Conservation (phyloP, 2,113 vertebrate genomes). For the Protobothrops flavoviridis region DNA sequence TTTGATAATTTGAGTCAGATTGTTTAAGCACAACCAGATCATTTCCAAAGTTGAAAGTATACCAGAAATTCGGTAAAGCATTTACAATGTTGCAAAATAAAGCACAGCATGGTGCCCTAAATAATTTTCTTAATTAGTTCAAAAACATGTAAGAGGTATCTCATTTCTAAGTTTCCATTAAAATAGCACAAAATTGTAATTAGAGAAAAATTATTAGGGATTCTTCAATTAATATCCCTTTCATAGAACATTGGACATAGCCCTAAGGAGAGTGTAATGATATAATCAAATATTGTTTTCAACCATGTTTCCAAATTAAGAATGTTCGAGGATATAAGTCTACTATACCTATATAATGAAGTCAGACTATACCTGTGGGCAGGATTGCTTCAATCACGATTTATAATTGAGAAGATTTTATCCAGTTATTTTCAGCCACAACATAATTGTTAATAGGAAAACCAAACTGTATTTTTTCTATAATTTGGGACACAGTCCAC, state of each 20-base stretch:
- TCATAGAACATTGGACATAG: slow-evolving; percentile 35
- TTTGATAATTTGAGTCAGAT: slow-evolving; percentile 61
- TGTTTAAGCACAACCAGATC: slow-evolving; percentile 43
- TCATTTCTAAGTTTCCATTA: slow-evolving; percentile 47
- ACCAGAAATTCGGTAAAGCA: slow-evolving; percentile 52
- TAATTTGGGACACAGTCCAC: background rate
- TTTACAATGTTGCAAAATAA: slow-evolving; percentile 56
- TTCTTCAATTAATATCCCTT: slow-evolving; percentile 37
- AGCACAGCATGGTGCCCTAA: slow-evolving; percentile 54
- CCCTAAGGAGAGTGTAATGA: slow-evolving; percentile 27
- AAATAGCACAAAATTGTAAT: slow-evolving; percentile 41
- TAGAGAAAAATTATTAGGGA: slow-evolving; percentile 46
- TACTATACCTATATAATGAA: slow-evolving; percentile 46
- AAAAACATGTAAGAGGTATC: slow-evolving; percentile 45
- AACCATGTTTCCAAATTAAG: slow-evolving; percentile 44
- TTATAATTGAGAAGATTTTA: background rate
- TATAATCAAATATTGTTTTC: slow-evolving; percentile 54
- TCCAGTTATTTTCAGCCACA: background rate
- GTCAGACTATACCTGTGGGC: slow-evolving; percentile 19
- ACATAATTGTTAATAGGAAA: background rate
- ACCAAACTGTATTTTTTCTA: background rate
- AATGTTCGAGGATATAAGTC: slow-evolving; percentile 44
- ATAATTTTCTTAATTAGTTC: slow-evolving; percentile 62
- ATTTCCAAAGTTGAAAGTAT: slow-evolving; percentile 40
- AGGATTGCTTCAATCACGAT: background rate